Conservation (phyloP, 1,140 invertebrate species). For the Lepidurus arcticus region DNA sequence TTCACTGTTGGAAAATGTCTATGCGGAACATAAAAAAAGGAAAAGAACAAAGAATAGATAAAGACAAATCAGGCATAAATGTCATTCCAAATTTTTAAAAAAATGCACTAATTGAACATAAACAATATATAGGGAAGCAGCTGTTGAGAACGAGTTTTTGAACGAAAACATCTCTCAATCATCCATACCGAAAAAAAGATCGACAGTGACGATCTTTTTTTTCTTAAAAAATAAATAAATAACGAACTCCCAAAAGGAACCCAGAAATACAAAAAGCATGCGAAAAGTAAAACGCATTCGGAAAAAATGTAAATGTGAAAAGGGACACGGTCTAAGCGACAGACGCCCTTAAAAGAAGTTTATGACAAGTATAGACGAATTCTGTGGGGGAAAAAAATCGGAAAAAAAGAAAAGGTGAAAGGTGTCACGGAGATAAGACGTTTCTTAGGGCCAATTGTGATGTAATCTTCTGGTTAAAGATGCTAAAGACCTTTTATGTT, state of each 20-base stretch:
- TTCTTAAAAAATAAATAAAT: no score
- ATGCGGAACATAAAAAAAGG: not conserved
- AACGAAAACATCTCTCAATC: no score
- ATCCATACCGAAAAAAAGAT: no score
- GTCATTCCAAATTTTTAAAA: not conserved
- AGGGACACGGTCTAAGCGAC: not conserved
- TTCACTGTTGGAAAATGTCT: not conserved
- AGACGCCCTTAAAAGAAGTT: not conserved
- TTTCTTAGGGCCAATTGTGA: not conserved
- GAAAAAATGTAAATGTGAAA: not conserved
- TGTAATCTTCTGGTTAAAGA: not conserved
- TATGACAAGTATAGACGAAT: not conserved
- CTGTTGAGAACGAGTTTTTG: no score
- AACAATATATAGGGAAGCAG: no score
- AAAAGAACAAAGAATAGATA: not conserved
- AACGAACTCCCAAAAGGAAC: no score
- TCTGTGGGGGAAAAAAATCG: not conserved
- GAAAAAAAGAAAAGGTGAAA: not conserved
- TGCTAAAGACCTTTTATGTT: not conserved
- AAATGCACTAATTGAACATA: no score
- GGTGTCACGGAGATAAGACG: slow-evolving; percentile 3
- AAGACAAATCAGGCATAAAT: not conserved
- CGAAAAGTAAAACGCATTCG: no score
- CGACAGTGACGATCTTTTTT: no score
- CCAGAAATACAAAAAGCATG: no score